Conservation (phyloP, 2,113 vertebrate genomes). For the Lamprotornis superbus region DNA sequence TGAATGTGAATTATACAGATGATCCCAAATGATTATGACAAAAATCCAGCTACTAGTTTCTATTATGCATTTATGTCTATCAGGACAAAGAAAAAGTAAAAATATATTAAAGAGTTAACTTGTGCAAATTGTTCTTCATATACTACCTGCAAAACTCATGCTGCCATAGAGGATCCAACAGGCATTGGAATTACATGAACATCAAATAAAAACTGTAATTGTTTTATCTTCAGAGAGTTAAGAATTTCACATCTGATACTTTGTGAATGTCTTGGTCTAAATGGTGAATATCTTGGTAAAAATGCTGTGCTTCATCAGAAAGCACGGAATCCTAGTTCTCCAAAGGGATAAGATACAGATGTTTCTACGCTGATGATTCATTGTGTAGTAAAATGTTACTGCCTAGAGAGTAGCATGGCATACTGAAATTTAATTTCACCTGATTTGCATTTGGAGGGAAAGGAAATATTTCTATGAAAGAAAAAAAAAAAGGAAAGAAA, state of each 20-base stretch:
- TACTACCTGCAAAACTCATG: background rate
- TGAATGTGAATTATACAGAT: background rate
- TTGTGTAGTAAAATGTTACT: background rate
- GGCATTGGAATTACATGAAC: background rate
- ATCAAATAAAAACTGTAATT: background rate
- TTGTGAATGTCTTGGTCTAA: background rate
- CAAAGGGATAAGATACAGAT: conserved; percentile 28
- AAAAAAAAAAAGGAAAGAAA: background rate
- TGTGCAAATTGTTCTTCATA: background rate
- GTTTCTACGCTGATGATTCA: conserved; percentile 30
- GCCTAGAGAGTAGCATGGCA: background rate
- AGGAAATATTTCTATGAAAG: background rate
- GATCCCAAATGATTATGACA: background rate
- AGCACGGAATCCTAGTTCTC: background rate
- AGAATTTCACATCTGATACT: background rate
- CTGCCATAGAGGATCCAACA: background rate
- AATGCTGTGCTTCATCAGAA: background rate
- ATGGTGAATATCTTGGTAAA: background rate
- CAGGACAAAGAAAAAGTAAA: background rate
- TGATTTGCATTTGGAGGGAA: background rate
- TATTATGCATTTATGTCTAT: background rate
- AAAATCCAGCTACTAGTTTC: background rate
- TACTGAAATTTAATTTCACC: conserved; percentile 38
- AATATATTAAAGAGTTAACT: background rate
- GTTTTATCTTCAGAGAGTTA: background rate